These are phyloP conservation scores for Orius insidiosus DNA, from an alignment of 1,140 invertebrate species.

Conservation along the genomic window DNA sequence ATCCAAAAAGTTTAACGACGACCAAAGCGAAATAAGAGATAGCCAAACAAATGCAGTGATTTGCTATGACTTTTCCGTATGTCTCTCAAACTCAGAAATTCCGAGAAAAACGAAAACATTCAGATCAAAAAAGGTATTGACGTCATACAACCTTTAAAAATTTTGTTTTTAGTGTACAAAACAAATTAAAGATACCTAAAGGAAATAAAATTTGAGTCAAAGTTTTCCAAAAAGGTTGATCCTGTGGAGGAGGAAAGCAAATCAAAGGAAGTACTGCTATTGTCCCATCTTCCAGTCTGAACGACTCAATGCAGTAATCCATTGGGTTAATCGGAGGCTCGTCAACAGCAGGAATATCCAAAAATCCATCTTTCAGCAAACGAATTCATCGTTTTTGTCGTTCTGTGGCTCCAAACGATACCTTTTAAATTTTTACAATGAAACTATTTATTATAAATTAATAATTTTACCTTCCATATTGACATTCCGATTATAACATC, in stretches of 20 bases:
- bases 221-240: slow-evolving; percentile 23
- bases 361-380: slow-evolving; percentile 38
- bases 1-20: slow-evolving; percentile 26
- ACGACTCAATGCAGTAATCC: slow-evolving; percentile 33
- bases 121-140: slow-evolving; percentile 32
- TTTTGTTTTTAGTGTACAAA: not conserved
- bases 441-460: no score
- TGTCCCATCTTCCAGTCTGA: slow-evolving; percentile 9
- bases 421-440: slow-evolving; percentile 21
- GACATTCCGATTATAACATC: no score
- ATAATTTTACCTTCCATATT: no score
- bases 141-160: slow-evolving; percentile 26
- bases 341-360: slow-evolving; percentile 29
- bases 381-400: slow-evolving; percentile 32
- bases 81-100: slow-evolving; percentile 28
- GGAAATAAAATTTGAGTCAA: slow-evolving; percentile 13
- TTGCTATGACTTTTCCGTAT: slow-evolving; percentile 30
- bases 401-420: slow-evolving; percentile 33
- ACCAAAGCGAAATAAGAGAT: slow-evolving; percentile 30
- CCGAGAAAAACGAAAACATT: slow-evolving; percentile 30
- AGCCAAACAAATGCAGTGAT: slow-evolving; percentile 29
- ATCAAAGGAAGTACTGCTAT: slow-evolving; percentile 25
- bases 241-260: slow-evolving; percentile 26
- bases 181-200: slow-evolving; percentile 6
- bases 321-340: slow-evolving; percentile 28